phyloP scores from a whole-genome alignment of 2,113 vertebrate species.

The Eolophus roseicapilla region DNA sequence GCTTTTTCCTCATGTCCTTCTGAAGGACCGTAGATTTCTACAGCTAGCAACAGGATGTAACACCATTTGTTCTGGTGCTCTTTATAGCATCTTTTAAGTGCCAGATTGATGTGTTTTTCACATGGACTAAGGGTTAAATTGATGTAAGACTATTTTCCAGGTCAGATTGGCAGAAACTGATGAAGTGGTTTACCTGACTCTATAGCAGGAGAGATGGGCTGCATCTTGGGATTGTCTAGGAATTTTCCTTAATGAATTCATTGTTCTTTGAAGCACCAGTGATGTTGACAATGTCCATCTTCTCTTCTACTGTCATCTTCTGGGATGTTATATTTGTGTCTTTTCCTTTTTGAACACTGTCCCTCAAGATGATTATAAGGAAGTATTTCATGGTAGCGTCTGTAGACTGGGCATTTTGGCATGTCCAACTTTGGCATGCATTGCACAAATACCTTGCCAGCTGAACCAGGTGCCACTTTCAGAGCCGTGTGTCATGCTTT shows the following conservation, averaged over 20 bases:
- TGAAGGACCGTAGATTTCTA: slow-evolving; percentile 6
- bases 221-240: not conserved
- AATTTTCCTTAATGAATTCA: not conserved
- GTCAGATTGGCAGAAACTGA: not conserved
- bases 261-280: not conserved
- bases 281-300: not conserved
- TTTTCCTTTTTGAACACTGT: not conserved
- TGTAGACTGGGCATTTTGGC: not conserved
- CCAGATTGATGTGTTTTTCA: slow-evolving; percentile 32
- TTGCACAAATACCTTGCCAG: not conserved
- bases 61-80: not conserved
- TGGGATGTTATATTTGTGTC: not conserved
- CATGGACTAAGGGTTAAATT: not conserved
- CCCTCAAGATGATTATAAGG: not conserved
- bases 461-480: not conserved
- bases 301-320: not conserved
- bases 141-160: slow-evolving; percentile 3
- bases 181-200: not conserved
- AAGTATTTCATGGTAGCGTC: rapidly evolving
- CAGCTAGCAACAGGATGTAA: slow-evolving; percentile 4
- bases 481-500: not conserved
- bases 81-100: slow-evolving; percentile 2
- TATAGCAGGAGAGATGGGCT: not conserved
- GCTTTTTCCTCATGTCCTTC: not conserved
- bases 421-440: not conserved